These are phyloP conservation scores for Diuraphis noxia DNA, from an alignment of 1,140 invertebrate species.

Conservation along the genomic window DNA sequence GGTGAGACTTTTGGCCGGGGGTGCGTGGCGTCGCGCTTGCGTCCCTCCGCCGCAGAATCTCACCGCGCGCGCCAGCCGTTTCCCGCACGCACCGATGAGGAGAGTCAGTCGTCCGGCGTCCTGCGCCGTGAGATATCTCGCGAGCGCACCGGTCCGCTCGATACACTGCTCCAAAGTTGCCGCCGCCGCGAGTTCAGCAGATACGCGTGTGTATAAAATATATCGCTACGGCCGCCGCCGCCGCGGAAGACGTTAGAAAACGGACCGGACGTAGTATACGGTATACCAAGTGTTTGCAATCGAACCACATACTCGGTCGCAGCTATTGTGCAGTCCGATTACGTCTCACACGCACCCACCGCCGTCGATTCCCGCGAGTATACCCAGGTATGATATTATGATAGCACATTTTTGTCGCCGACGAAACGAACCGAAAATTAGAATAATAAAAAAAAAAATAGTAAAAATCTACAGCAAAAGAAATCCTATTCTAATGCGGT, in stretches of 20 bases:
- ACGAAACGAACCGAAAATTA: background rate
- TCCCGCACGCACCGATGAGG: background rate
- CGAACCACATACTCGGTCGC: background rate
- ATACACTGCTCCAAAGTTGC: background rate
- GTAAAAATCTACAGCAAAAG: background rate
- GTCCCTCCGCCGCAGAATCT: conserved; percentile 13
- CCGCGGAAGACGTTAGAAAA: background rate
- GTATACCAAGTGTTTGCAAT: background rate
- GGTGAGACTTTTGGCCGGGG: background rate
- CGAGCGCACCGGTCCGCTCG: background rate
- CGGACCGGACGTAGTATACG: background rate
- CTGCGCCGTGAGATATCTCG: conserved; percentile 24
- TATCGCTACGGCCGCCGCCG: background rate
- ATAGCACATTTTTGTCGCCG: background rate
- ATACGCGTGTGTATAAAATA: background rate
- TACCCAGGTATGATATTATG: conserved; percentile 1
- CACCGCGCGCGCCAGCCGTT: background rate
- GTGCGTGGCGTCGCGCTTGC: conserved; percentile 29
- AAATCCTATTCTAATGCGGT: background rate
- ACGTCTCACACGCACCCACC: background rate
- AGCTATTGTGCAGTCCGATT: background rate
- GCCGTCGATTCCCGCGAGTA: background rate
- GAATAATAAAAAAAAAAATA: too few relatives aligned
- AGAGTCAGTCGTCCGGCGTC: conserved; percentile 22
- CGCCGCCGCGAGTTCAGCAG: background rate